These are phyloP conservation scores for Taeniopygia guttata DNA, from an alignment of 2,797 vertebrate genomes.

Conservation along the genomic window DNA sequence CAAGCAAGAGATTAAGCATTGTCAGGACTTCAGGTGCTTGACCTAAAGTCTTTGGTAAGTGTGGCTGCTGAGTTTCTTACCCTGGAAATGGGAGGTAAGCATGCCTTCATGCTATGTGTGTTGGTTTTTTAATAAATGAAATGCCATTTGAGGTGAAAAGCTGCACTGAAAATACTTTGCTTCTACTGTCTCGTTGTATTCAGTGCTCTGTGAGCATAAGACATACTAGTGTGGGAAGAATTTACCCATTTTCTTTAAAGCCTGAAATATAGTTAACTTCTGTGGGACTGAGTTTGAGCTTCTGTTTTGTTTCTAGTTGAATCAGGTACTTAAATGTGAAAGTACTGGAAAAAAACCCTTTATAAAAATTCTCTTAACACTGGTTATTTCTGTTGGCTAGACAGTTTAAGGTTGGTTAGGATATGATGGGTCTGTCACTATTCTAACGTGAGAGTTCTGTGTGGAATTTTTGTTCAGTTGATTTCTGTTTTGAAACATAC, in stretches of 20 bases:
- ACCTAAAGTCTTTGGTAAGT: not conserved
- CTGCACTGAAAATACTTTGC: not conserved
- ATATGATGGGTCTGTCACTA: not conserved
- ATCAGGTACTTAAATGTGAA: not conserved
- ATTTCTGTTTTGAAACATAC: not conserved
- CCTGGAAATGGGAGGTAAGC: not conserved
- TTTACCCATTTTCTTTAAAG: not conserved
- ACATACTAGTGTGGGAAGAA: not conserved
- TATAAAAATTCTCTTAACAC: not conserved
- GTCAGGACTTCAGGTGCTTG: not conserved
- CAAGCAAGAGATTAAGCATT: not conserved
- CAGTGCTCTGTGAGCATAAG: not conserved
- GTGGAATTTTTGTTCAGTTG: not conserved
- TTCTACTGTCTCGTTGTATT: not conserved
- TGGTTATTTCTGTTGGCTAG: not conserved
- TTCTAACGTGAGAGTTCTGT: not conserved
- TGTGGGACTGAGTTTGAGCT: not conserved
- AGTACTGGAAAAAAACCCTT: fast-evolving
- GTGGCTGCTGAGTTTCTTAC: not conserved
- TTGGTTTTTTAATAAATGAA: not conserved
- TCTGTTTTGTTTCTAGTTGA: not conserved
- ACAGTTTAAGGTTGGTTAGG: not conserved
- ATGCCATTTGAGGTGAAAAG: not conserved
- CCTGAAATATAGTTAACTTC: not conserved
- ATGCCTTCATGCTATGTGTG: not conserved